Base-by-base conservation (phyloP, 2,888 invertebrate species). In the Amiota minor region DNA sequence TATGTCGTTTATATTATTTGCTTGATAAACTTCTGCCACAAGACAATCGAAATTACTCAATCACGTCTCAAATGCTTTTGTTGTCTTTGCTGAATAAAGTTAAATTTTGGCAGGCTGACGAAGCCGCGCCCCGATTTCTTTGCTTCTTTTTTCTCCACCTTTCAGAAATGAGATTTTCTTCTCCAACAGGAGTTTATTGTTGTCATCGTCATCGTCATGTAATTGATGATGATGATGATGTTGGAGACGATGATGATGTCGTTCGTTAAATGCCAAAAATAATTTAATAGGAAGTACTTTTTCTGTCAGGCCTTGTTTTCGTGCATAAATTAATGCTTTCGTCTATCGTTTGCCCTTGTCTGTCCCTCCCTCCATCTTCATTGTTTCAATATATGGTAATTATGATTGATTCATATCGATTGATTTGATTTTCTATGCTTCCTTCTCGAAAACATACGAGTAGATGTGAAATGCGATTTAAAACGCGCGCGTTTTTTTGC, bases 41-140 rank as follows among this genome's bases (percentile, higher is more conserved):
- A 85, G 85, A 83, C 83, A 83, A 83, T 83, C 83, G 77, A 85
- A 83, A 83, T 85, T 83, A 83, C 83, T 83, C 83, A 83, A 83
- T 83, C 83, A 82, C 81, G 77, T 76, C 76, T 74, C 18, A 70
- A 65, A 35, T 35, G 35, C 35, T 35, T 35, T 35, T 35, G 35
- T 35, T 35, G 35, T 35, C 18, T 9, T 53, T 49, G 62, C 49
- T 45, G 46, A 62, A 35, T 35, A 35, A 49, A 16, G 68, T 23
- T 2, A 9, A 68, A 68, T 16, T 16, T 50, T 76, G 77, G 76
- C 80, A 75, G 81, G 78, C 76, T 76, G 80, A 81, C 85, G 80
- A 65, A 70, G 83, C 78, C 79, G 83, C 83, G 74, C 85, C 85
- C 73, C 65, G 74, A 71, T 56, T 68, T 68, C 8, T 6, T 35